These are phyloP conservation scores for Rhorus exstirpatorius DNA, from an alignment of 2,888 invertebrate species.

Conservation along the genomic window DNA sequence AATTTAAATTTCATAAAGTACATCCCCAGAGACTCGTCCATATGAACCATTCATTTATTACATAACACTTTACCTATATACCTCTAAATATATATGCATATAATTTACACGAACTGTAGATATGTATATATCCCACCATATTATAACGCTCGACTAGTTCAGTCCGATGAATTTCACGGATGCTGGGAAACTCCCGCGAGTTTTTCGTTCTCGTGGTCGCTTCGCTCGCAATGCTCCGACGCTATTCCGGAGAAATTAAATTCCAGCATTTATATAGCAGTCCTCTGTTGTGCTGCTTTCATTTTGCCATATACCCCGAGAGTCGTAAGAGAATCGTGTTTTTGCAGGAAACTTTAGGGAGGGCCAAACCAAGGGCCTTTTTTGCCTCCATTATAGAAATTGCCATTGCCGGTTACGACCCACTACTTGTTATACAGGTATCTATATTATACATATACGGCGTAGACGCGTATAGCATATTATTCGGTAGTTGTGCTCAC, in stretches of 20 bases:
- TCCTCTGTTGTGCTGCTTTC: conserved; percentile 19
- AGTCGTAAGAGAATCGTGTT: conserved; percentile 24
- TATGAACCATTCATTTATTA: neutral
- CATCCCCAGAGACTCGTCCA: conserved; percentile 10
- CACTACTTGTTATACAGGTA: conserved; percentile 11
- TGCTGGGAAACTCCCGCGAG: conserved; percentile 42
- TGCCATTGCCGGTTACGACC: conserved; percentile 58
- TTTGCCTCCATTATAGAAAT: conserved; percentile 60
- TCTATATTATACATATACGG: neutral
- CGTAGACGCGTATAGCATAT: conserved; percentile 20
- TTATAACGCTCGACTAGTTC: conserved; percentile 38
- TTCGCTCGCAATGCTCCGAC: conserved; percentile 13
- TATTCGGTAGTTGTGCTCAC: conserved; percentile 40
- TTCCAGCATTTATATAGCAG: conserved; percentile 51
- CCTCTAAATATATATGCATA: neutral
- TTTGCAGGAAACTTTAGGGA: conserved; percentile 31
- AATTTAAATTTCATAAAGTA: conserved; percentile 65
- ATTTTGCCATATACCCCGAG: conserved; percentile 1
- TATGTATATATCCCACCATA: conserved; percentile 18
- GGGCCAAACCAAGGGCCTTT: conserved; percentile 45
- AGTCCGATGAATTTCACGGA: conserved; percentile 55
- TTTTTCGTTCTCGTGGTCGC: conserved; percentile 28
- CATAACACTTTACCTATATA: conserved; percentile 12
- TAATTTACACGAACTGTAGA: neutral
- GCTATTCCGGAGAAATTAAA: conserved; percentile 62